A percentile compares a stretch with the other conserved stretches of the same genome.
Conservation (phyloP, 2,113 vertebrate species). For the Psammodynastes pulverulentus region DNA sequence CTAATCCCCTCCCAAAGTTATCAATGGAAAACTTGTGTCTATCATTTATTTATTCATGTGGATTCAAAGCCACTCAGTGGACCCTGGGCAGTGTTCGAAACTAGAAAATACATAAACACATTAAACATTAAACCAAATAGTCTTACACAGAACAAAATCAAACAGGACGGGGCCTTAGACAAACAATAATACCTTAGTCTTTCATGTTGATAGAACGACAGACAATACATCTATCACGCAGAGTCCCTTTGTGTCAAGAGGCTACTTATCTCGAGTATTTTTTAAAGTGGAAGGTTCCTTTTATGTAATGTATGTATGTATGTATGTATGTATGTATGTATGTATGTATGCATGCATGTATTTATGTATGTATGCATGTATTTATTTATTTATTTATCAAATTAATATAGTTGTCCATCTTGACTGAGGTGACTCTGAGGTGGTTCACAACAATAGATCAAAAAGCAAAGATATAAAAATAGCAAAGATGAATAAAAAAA, state of each 20-base stretch:
- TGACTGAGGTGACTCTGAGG: too few relatives aligned
- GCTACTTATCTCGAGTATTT: not conserved
- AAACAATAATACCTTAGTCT: not conserved
- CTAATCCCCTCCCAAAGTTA: not conserved
- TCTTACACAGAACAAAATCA: not conserved
- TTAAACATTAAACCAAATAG: not conserved
- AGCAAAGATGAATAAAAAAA: too few relatives aligned
- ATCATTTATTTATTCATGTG: not conserved
- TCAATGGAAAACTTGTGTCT: not conserved
- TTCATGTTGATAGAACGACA: not conserved
- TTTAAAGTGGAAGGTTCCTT: not conserved
- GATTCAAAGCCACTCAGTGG: not conserved
- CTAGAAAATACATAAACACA: not conserved
- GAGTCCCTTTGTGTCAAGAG: not conserved
- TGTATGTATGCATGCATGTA: too few relatives aligned
- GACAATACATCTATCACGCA: not conserved
- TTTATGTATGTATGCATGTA: too few relatives aligned
- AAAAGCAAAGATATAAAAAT: too few relatives aligned
- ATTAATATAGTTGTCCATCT: too few relatives aligned
- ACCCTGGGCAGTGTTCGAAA: not conserved
- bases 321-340: too few relatives aligned
- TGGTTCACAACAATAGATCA: too few relatives aligned
- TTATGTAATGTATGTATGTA: too few relatives aligned
- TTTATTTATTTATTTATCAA: too few relatives aligned
- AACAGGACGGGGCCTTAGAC: not conserved